Evolutionary conservation across 1,140 invertebrate species (phyloP).

Genomic region (Ceratina calcarata): DNA sequence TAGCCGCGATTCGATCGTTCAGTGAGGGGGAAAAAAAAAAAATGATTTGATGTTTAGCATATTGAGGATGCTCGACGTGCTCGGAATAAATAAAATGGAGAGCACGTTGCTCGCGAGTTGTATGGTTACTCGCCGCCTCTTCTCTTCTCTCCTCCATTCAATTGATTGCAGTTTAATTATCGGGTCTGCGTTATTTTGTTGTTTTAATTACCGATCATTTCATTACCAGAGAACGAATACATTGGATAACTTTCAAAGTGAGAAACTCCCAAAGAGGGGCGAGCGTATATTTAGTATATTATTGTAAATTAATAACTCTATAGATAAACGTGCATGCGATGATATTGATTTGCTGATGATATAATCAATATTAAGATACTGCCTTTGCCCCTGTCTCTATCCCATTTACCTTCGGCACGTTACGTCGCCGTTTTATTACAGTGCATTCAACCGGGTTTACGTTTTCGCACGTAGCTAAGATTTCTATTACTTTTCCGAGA

Average conservation of each 20-base stretch:
- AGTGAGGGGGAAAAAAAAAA: not conserved
- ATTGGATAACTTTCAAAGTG: not conserved
- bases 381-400: constrained; percentile 8
- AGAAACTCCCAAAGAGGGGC: not conserved
- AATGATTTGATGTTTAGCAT: constrained; percentile 32
- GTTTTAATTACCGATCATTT: too few species aligned
- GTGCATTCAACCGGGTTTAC: not conserved
- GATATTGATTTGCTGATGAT: constrained; percentile 29
- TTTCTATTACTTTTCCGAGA: not conserved
- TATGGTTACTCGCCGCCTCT: not conserved
- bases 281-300: not conserved
- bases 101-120: not conserved
- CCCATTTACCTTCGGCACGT: constrained; percentile 11
- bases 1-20: constrained; percentile 11
- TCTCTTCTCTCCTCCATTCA: not conserved
- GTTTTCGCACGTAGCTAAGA: not conserved
- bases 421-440: constrained; percentile 8
- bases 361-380: constrained; percentile 33
- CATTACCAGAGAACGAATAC: not conserved
- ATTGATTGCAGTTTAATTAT: not conserved
- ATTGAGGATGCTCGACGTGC: constrained; percentile 19
- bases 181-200: not conserved
- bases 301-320: constrained; percentile 23
- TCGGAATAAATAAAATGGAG: constrained; percentile 15
- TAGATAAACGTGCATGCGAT: constrained; percentile 14